These are phyloP conservation scores for Pholis gunnellus DNA, from an alignment of 2,113 vertebrate species.

Conservation along the genomic window DNA sequence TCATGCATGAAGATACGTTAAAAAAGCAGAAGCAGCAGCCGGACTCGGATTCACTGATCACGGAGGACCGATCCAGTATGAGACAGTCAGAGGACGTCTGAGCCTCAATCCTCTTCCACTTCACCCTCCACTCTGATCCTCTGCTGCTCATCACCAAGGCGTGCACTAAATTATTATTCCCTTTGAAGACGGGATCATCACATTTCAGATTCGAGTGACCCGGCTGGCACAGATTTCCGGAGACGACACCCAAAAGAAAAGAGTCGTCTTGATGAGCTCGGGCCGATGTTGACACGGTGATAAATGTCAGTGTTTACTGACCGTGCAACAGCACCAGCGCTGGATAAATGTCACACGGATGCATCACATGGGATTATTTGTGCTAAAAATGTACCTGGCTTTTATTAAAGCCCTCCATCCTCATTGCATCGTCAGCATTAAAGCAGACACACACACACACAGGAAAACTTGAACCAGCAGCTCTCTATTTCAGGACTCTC, in stretches of 20 bases:
- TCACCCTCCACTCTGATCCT: neutral
- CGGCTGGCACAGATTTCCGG: no score
- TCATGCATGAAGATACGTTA: neutral
- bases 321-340: conserved; percentile 12
- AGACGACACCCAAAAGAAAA: conserved; percentile 28
- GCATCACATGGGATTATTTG: conserved; percentile 19
- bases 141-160: conserved; percentile 11
- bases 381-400: conserved; percentile 45
- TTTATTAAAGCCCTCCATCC: conserved; percentile 10
- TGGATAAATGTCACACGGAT: conserved; percentile 54
- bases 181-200: conserved; percentile 62
- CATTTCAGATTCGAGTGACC: conserved; percentile 19
- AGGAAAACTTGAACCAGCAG: neutral
- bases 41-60: conserved; percentile 18
- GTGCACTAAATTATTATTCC: conserved; percentile 39
- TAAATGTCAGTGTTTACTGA: conserved; percentile 68
- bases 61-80: neutral
- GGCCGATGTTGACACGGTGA: conserved; percentile 49
- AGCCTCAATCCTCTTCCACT: neutral
- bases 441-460: neutral
- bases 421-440: neutral
- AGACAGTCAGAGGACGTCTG: conserved; percentile 20
- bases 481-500: neutral
- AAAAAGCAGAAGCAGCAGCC: neutral
- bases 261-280: neutral